These are phyloP conservation scores for Nannospalax galili DNA, from an alignment of 2,113 vertebrate species.

Conservation along the genomic window DNA sequence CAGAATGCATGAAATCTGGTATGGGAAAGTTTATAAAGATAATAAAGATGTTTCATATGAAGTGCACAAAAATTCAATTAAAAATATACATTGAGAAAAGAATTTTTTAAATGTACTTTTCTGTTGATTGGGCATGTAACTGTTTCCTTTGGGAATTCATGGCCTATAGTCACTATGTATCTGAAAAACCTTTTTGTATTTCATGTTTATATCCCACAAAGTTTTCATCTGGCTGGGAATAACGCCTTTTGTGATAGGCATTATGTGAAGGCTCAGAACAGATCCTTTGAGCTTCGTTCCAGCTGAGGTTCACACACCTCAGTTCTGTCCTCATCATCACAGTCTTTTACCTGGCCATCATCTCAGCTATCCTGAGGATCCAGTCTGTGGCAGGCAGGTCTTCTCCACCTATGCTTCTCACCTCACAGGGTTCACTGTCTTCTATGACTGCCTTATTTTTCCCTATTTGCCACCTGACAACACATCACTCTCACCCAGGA, in stretches of 20 bases:
- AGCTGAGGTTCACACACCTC: background rate
- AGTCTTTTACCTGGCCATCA: background rate
- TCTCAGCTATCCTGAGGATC: conserved; percentile 65
- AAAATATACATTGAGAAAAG: too few species aligned
- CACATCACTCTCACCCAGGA: conserved; percentile 37
- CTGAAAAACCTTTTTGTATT: conserved; percentile 45
- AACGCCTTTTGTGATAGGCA: too few species aligned
- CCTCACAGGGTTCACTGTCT: conserved; percentile 56
- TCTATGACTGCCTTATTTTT: conserved; percentile 66
- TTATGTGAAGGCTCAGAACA: background rate
- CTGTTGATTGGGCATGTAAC: conserved; percentile 35
- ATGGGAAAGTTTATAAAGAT: too few species aligned
- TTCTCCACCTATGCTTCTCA: conserved; percentile 78
- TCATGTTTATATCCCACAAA: background rate
- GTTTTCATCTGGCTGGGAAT: conserved; percentile 17
- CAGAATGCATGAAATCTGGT: too few species aligned
- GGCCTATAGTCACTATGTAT: conserved; percentile 47
- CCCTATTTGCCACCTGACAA: conserved; percentile 59
- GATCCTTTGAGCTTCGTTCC: conserved; percentile 44
- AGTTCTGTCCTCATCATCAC: conserved; percentile 29
- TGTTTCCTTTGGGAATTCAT: conserved; percentile 52
- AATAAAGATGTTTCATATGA: too few species aligned
- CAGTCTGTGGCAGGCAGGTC: conserved; percentile 38
- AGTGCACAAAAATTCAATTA: too few species aligned
- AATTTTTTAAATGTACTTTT: too few species aligned